Base-by-base conservation (phyloP, 53 echinoderm and acorn worm species). In the Crossaster papposus region DNA sequence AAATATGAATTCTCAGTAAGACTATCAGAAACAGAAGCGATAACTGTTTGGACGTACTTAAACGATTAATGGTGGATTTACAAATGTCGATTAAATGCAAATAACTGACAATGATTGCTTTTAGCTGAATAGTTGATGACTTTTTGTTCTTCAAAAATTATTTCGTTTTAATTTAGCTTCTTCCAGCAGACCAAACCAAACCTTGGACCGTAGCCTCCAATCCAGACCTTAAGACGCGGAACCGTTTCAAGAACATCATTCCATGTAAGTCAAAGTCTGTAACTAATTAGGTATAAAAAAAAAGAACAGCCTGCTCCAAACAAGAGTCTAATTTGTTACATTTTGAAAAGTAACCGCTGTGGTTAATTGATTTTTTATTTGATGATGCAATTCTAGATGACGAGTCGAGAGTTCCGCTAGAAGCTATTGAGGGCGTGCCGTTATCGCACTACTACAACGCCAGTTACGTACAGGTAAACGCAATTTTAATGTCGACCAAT, bases 381-480 rank as follows among this genome's bases (percentile, higher is more conserved):
- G 17, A 33, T 72, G 10, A 24, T 12, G 35, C 29, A 52, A 20
- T 83, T 63, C 22, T 86, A 95, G 95, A 93, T 86, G 95, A 95
- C 17, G 89, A 85, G 82, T 93, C 93, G 0, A 76, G 95, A 55
- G 95, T 95, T 30, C 77, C 81, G 2, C 36, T 95, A 64, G 93
- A 85, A 26, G 77, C 87, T 26, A 83, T 91, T 14, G 87, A 89
- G 11, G 95, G 88, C 1, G 91, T 90, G 38, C 91, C 93, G 2
- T 85, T 86, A 36, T 93, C 95, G 32, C 91, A 95, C 72, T 95
- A 95, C 88, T 93, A 89, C 92, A 95, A 95, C 70, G 95, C 95
- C 28, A 86, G 89, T 73, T 93, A 93, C 70, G 86, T 95, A 51
- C 36, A 81, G 54, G 95, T 95, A 90, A 91, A 52, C n/a, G 4